Evolutionary conservation across 2,888 invertebrate species (phyloP).

Genomic region (Caenorhabditis imperialis): DNA sequence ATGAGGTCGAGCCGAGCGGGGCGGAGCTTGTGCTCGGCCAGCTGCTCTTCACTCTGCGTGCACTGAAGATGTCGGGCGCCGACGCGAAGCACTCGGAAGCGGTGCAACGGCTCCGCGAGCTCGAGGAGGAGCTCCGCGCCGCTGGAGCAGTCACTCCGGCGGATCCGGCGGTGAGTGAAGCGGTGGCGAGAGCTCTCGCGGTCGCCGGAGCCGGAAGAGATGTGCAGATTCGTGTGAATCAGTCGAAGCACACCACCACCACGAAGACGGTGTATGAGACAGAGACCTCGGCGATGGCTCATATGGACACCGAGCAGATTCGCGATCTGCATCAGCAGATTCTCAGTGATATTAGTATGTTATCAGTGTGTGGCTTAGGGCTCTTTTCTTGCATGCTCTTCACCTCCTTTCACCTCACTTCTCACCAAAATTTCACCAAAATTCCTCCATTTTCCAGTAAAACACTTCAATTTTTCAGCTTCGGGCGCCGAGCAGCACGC

Average conservation of each 20-base stretch:
- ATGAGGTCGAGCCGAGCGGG: slow-evolving; percentile 57
- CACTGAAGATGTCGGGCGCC: slow-evolving; percentile 62
- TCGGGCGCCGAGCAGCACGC: slow-evolving; percentile 40
- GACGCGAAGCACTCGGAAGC: slow-evolving; percentile 62
- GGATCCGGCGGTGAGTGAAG: slow-evolving; percentile 73
- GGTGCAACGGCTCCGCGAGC: slow-evolving; percentile 71
- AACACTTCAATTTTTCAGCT: slow-evolving; percentile 18
- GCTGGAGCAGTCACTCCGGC: slow-evolving; percentile 72
- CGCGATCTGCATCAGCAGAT: slow-evolving; percentile 74
- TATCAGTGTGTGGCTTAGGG: background rate
- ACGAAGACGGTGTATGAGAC: slow-evolving; percentile 78
- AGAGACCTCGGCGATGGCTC: slow-evolving; percentile 76
- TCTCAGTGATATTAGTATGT: slow-evolving; percentile 72
- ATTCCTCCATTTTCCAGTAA: background rate
- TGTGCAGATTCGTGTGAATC: slow-evolving; percentile 76
- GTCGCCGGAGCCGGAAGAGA: slow-evolving; percentile 71
- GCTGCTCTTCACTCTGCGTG: slow-evolving; percentile 61
- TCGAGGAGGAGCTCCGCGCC: slow-evolving; percentile 72
- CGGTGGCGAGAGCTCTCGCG: slow-evolving; percentile 72
- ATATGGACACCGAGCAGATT: slow-evolving; percentile 70
- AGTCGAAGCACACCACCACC: slow-evolving; percentile 74
- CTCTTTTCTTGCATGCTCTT: no score
- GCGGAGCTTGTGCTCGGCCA: slow-evolving; percentile 60
- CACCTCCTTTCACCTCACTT: no score
- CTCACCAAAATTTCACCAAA: no score